Conservation (phyloP, 2,113 vertebrate species). For the Indicator maculatus region DNA sequence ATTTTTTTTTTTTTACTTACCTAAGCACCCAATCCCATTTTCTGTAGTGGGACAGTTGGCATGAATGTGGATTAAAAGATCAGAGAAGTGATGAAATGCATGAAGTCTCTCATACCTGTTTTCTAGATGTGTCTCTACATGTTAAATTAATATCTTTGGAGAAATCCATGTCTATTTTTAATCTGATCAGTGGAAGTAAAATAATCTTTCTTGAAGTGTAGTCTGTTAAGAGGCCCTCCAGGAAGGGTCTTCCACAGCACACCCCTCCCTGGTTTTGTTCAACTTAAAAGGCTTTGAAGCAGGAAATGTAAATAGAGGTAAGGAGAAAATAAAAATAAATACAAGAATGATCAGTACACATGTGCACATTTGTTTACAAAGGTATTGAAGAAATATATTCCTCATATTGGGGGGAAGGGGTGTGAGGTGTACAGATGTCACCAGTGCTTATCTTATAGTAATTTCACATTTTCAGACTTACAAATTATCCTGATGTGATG, state of each 20-base stretch:
- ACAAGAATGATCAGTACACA: not conserved
- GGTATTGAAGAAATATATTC: not conserved
- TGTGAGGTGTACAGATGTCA: not conserved
- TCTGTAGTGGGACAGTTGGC: not conserved
- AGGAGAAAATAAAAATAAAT: not conserved
- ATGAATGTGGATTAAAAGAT: slow-evolving; percentile 45
- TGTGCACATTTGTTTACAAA: not conserved
- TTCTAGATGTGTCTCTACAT: not conserved
- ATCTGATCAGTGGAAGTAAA: not conserved
- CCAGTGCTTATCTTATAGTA: not conserved
- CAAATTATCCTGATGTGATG: slow-evolving; percentile 3
- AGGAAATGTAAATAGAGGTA: not conserved
- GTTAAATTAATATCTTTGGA: slow-evolving; percentile 8
- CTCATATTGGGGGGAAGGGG: not conserved
- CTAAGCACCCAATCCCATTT: not conserved
- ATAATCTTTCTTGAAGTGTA: not conserved
- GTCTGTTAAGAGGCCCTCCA: not conserved
- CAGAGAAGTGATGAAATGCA: slow-evolving; percentile 16
- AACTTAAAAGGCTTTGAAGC: not conserved
- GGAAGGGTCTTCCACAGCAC: not conserved
- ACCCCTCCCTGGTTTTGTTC: fast-evolving
- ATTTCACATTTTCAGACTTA: not conserved
- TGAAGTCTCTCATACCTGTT: not conserved
- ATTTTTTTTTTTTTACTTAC: not conserved
- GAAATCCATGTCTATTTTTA: slow-evolving; percentile 4